phyloP scores from a whole-genome alignment of 2,113 vertebrate species.

The Tricholaema leucomelas region DNA sequence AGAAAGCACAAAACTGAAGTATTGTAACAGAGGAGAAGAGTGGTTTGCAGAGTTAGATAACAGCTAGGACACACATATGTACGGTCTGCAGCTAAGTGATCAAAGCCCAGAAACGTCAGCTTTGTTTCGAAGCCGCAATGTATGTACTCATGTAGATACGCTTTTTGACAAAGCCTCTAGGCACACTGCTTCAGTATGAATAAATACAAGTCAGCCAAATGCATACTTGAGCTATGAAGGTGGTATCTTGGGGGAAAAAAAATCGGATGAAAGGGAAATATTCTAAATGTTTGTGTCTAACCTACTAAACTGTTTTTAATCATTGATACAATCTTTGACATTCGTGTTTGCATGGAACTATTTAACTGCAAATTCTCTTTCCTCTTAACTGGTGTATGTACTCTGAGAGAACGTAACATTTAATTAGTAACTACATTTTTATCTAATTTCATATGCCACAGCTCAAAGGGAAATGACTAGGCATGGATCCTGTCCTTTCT shows the following conservation, averaged over 20 bases:
- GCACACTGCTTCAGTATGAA: background rate
- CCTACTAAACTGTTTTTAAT: background rate
- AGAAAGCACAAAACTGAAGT: background rate
- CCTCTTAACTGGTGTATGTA: background rate
- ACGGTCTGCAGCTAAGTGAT: background rate
- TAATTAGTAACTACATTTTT: background rate
- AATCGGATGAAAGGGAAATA: background rate
- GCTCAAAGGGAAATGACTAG: background rate
- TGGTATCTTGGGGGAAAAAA: background rate
- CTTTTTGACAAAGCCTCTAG: conserved; percentile 24
- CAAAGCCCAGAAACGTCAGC: conserved; percentile 22
- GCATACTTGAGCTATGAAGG: background rate
- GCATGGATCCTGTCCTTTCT: background rate
- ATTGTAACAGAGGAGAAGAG: background rate
- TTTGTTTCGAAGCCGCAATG: background rate
- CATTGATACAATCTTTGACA: background rate
- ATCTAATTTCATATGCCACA: background rate
- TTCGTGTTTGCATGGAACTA: background rate
- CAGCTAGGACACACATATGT: background rate
- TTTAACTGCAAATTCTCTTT: background rate
- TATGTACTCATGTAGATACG: background rate
- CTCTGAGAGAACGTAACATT: background rate
- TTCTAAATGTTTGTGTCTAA: background rate
- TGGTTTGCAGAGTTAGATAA: background rate
- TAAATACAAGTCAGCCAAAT: background rate